Base-by-base conservation (phyloP, 2,113 vertebrate genomes). In the Tragelaphus scriptus region DNA sequence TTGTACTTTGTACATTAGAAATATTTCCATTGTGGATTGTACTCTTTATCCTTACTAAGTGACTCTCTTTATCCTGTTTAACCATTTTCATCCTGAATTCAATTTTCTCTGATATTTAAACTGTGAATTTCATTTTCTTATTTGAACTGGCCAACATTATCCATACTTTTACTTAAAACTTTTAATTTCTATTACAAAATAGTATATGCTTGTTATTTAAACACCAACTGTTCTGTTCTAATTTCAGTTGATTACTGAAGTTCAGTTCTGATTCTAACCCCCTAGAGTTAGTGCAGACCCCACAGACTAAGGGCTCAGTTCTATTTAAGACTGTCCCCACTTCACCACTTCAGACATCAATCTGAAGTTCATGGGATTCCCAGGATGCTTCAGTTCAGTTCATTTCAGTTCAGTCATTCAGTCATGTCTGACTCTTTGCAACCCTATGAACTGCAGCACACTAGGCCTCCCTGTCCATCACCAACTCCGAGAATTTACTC, bases 21-120 rank as follows among this genome's bases (percentile, higher is more conserved):
- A 92, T 71, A 91, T 87, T 63, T 93, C 88, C 53, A n/a, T 40
- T 32, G 79, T 94, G 59, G 32, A 65, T 23, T 88, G 21, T 36
- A 51, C 17, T n/a, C 47, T 97, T 25, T 40, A 23, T 71, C 32
- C 26, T 86, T 82, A 56, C 51, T 88, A 90, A 80, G 49, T 80
- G 84, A 71, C 49, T 87, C 56, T 91, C 71, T 94, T 92, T 95
- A 79, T 86, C 49, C 84, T 40, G 0, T 90, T 94, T 95, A 79
- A 84, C 55, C 9, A 59, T 61, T 89, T 84, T 89, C 44, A 82
- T 55, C 56, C 82, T 44, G 2, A 89, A 56, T 93, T 94, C 49
- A 58, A 30, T 91, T 94, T 93, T 55, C 19, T 81, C 40, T 93
- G 77, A 93, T 77, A 91, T 88, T 91, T 88, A 93, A 94, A 58